Conservation (phyloP, 2,113 vertebrate species). For the Onychostruthus taczanowskii region DNA sequence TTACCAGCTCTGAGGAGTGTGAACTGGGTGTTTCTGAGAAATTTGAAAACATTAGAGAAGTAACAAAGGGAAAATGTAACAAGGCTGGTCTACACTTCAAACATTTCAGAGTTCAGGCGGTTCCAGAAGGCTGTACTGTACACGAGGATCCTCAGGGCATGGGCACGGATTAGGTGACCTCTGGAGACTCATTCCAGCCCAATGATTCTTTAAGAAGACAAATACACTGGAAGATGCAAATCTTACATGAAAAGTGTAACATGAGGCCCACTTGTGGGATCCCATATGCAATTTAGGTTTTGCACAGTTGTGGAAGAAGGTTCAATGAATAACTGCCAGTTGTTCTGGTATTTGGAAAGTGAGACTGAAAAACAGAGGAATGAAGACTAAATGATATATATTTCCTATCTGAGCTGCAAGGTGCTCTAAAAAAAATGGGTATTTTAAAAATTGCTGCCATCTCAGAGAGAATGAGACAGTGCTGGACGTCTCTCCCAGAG, state of each 20-base stretch:
- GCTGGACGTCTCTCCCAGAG: neutral
- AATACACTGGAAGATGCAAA: conserved; percentile 21
- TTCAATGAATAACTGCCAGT: neutral
- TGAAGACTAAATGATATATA: neutral
- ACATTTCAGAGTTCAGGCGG: neutral
- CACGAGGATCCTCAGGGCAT: neutral
- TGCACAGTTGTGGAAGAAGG: neutral
- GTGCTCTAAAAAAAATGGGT: neutral
- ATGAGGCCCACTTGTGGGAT: neutral
- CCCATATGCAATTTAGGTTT: neutral
- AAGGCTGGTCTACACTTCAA: neutral
- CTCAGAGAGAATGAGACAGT: neutral
- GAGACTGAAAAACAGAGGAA: neutral
- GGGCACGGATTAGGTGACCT: conserved; percentile 7
- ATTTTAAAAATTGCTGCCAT: neutral
- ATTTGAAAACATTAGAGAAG: neutral
- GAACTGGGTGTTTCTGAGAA: neutral
- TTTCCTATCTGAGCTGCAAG: neutral
- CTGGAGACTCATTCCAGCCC: conserved; percentile 32
- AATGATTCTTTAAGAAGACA: conserved; percentile 40
- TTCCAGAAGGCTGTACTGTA: neutral
- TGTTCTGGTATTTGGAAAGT: neutral
- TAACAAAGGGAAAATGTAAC: neutral
- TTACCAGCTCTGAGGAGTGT: neutral
- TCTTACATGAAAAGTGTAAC: conserved; percentile 28